Base-by-base conservation (phyloP, 2,888 invertebrate species). In the Limnephilus auricula region DNA sequence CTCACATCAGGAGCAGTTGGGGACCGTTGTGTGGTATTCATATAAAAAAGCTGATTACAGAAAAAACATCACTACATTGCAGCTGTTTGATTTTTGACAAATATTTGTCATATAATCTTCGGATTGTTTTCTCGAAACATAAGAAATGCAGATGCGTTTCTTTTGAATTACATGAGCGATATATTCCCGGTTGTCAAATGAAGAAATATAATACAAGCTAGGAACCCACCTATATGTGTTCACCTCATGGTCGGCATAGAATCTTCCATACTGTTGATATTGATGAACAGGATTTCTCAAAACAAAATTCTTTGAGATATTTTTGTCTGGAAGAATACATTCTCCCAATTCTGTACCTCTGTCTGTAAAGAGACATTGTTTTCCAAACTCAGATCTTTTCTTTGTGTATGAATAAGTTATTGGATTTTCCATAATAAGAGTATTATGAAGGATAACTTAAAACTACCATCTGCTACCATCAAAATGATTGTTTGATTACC, bases 301-400 rank as follows among this genome's bases (percentile, higher is more conserved):
- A 94, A 97, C 96, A 92, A 96, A 97, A 93, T 95, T 95, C 91
- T 96, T 96, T 93, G 95, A 96, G 92, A 95, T 93, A 10, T 96
- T 95, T 79, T 96, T 96, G 94, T 97, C 96, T 80, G 96, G 95
- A 6, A 96, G 96, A 94, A 97, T 98, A 93, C 97, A 96, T 93
- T 97, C 96, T 89, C 96, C 95, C 79, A 97, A 94, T 93, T 97
- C 96, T 10, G 97, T 96, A n/a, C 97, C 97, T 94, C 96, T 96
- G 94, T 97, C 97, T 92, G 96, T 96, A 94, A 98, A 98, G 86
- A 97, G 94, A 89, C 97, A 97, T 94, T 97, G 97, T 93, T 96
- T 96, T 0, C 98, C 98, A 94, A 97, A 98, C 92, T 97, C 96
- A 93, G 96, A 96, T 82, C 98, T 96, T 93, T 97, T 97, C 94